These are phyloP conservation scores for Agonopterix alstromeriana DNA, from an alignment of 2,888 invertebrate species.

Conservation along the genomic window DNA sequence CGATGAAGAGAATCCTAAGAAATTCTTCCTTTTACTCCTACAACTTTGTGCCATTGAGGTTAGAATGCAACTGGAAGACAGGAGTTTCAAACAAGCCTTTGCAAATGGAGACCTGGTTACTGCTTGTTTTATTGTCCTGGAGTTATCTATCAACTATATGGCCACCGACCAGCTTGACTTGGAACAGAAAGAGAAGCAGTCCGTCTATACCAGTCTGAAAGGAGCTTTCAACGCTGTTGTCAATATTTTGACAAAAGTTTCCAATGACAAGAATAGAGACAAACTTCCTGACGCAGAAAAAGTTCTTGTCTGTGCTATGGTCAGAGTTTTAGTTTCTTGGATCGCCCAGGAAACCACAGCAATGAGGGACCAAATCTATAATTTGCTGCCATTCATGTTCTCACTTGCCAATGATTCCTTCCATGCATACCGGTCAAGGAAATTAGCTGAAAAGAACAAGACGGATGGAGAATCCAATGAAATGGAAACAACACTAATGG, in stretches of 20 bases:
- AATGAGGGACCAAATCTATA: conserved; percentile 89
- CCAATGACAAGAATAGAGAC: conserved; percentile 84
- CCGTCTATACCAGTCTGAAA: conserved; percentile 91
- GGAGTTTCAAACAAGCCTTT: conserved; percentile 86
- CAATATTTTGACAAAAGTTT: conserved; percentile 82
- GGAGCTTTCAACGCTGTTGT: conserved; percentile 91
- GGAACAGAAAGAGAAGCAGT: conserved; percentile 93
- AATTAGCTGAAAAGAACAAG: conserved; percentile 81
- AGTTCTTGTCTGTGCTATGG: conserved; percentile 88
- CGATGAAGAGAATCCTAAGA: conserved; percentile 87
- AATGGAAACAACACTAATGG: conserved; percentile 57
- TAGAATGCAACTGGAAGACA: conserved; percentile 94
- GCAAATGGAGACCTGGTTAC: conserved; percentile 87
- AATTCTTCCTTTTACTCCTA: conserved; percentile 87
- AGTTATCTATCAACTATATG: conserved; percentile 87
- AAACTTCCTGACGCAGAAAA: conserved; percentile 82
- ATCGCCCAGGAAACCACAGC: conserved; percentile 93
- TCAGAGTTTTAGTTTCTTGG: conserved; percentile 92
- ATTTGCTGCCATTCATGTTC: conserved; percentile 88
- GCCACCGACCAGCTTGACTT: conserved; percentile 88
- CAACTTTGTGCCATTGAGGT: conserved; percentile 95
- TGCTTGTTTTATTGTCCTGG: conserved; percentile 88
- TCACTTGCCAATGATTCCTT: conserved; percentile 89
- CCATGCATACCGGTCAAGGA: conserved; percentile 81
- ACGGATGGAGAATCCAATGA: conserved; percentile 74